A percentile compares a stretch with the other conserved stretches of the same genome.
phyloP scores from a whole-genome alignment of 2,797 vertebrate species.

The Scomberomorus guttatus region DNA sequence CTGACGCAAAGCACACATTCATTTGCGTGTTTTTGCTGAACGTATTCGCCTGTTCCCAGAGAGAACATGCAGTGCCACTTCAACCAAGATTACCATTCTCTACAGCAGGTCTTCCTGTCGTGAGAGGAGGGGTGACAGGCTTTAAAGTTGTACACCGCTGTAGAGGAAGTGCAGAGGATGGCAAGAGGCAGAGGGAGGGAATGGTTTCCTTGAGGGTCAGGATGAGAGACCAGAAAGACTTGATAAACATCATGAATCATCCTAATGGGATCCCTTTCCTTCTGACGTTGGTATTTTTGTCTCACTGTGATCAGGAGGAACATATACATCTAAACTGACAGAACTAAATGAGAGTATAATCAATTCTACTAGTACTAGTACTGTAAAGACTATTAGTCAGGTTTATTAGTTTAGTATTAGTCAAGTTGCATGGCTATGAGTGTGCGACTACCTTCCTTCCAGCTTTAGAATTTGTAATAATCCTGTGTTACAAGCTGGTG shows the following conservation, averaged over 20 bases:
- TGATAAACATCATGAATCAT: constrained; percentile 38
- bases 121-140: not conserved
- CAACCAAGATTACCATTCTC: not conserved
- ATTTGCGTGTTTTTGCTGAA: not conserved
- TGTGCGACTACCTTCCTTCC: too few relatives aligned
- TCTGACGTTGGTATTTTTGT: constrained; percentile 11
- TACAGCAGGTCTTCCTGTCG: constrained; percentile 40
- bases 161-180: constrained; percentile 24
- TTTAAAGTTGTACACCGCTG: constrained; percentile 9
- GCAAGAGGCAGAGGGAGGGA: not conserved
- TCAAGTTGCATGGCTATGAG: too few relatives aligned
- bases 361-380: too few relatives aligned
- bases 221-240: constrained; percentile 18
- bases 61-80: constrained; percentile 37
- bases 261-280: constrained; percentile 13
- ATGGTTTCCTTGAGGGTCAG: constrained; percentile 1
- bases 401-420: too few relatives aligned
- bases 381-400: not conserved
- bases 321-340: not conserved
- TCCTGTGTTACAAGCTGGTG: too few relatives aligned
- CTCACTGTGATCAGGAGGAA: not conserved
- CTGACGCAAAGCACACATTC: constrained; percentile 1
- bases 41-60: constrained; percentile 23
- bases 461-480: too few relatives aligned
- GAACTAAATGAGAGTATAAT: not conserved